These are phyloP conservation scores for Neosilurus hyrtlii DNA, from an alignment of 2,797 vertebrate species.

Conservation along the genomic window DNA sequence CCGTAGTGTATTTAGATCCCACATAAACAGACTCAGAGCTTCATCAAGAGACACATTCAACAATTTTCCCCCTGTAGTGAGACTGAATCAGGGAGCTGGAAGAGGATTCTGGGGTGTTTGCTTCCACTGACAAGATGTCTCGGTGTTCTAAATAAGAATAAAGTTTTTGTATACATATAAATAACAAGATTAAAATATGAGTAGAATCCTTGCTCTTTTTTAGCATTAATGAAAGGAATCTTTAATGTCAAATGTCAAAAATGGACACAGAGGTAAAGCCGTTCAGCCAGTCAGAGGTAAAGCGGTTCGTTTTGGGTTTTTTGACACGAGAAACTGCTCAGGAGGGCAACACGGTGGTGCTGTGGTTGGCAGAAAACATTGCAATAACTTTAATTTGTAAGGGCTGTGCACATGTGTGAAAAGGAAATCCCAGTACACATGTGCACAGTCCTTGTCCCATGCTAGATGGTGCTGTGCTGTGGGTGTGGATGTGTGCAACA, in stretches of 20 bases:
- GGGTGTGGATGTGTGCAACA: no score
- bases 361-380: no score
- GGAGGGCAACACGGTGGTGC: not conserved
- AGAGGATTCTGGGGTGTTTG: not conserved
- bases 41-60: slow-evolving; percentile 8
- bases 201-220: not conserved
- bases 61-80: not conserved
- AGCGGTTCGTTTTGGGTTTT: not conserved
- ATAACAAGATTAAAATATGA: not conserved
- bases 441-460: no score
- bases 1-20: slow-evolving; percentile 2
- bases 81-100: not conserved
- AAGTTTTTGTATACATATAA: not conserved
- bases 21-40: slow-evolving; percentile 9
- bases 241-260: no score
- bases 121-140: not conserved
- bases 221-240: not conserved
- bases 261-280: no score
- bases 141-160: not conserved
- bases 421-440: no score
- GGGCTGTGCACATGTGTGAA: no score
- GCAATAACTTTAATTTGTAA: no score
- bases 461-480: no score
- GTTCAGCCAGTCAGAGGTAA: not conserved
- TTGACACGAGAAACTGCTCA: not conserved